A percentile compares a stretch with the other conserved stretches of the same genome.
Evolutionary conservation across 2,888 invertebrate species (phyloP).

Genomic region (Drosophila mayaguana): DNA sequence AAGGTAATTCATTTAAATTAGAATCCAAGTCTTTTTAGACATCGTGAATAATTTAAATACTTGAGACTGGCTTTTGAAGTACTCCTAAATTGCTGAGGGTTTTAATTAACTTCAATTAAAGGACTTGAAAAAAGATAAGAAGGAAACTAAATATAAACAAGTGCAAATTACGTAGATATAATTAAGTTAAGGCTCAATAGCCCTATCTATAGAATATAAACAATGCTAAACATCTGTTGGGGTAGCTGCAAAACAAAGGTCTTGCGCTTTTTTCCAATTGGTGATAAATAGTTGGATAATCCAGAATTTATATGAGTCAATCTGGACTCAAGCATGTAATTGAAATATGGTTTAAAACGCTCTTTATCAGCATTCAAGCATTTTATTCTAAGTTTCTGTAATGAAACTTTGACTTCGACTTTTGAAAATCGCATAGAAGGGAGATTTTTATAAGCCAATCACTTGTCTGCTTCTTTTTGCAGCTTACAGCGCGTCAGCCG

Average conservation of each 20-base stretch:
- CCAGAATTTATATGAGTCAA: not conserved
- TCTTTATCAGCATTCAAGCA: not conserved
- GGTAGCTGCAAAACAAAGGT: not conserved
- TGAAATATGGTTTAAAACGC: not conserved
- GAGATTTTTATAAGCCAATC: not conserved
- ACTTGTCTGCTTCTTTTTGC: not conserved
- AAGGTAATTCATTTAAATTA: no score
- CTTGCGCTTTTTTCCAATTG: not conserved
- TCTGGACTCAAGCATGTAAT: not conserved
- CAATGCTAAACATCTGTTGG: not conserved
- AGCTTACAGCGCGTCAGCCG: constrained; percentile 80
- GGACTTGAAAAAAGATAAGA: not conserved
- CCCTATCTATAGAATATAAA: not conserved
- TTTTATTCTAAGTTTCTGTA: not conserved
- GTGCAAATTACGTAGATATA: not conserved
- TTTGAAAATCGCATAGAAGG: not conserved
- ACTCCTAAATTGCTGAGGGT: not conserved
- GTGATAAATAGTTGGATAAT: not conserved
- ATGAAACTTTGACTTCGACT: not conserved
- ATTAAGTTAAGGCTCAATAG: not conserved
- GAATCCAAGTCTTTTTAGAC: no score
- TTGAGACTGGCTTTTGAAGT: not conserved
- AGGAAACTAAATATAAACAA: not conserved
- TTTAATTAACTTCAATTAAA: not conserved
- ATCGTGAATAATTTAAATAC: no score